phyloP scores from a whole-genome alignment of 2,888 invertebrate genomes.

The Leptura quadrifasciata region DNA sequence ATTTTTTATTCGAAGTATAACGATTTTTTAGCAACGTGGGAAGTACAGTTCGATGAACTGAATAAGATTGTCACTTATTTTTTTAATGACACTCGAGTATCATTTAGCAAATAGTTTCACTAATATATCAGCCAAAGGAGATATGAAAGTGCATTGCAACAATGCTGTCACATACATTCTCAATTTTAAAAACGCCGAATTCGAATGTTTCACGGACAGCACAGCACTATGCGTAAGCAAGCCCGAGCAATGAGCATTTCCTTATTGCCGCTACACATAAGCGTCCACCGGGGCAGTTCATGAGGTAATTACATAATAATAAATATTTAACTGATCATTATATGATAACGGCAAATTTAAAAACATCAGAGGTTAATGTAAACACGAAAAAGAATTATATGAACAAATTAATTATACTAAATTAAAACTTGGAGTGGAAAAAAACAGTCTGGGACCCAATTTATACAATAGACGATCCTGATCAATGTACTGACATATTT shows the following conservation, averaged over 20 bases:
- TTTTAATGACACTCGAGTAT: not conserved
- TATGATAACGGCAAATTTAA: too few species aligned
- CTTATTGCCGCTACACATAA: slow-evolving; percentile 1
- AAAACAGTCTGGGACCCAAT: too few species aligned
- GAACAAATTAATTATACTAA: too few species aligned
- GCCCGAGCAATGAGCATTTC: slow-evolving; percentile 20
- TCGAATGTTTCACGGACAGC: slow-evolving; percentile 22
- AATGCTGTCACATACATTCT: slow-evolving; percentile 22
- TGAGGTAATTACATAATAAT: not conserved
- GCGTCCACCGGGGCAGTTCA: not conserved
- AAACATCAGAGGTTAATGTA: too few species aligned
- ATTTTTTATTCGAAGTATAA: not conserved
- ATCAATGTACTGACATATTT: too few species aligned
- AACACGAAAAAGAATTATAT: too few species aligned
- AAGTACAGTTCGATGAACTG: slow-evolving; percentile 4
- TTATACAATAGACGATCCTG: too few species aligned
- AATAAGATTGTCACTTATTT: not conserved
- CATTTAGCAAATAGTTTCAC: slow-evolving; percentile 16
- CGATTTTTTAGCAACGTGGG: slow-evolving; percentile 1
- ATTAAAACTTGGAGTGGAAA: too few species aligned
- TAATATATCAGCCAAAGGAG: not conserved
- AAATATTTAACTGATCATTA: too few species aligned
- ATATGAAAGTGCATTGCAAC: slow-evolving; percentile 24
- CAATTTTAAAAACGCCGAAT: slow-evolving; percentile 9
- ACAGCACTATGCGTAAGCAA: slow-evolving; percentile 3